Base-by-base conservation (phyloP, 2,797 vertebrate species). In the Crenichthys baileyi region DNA sequence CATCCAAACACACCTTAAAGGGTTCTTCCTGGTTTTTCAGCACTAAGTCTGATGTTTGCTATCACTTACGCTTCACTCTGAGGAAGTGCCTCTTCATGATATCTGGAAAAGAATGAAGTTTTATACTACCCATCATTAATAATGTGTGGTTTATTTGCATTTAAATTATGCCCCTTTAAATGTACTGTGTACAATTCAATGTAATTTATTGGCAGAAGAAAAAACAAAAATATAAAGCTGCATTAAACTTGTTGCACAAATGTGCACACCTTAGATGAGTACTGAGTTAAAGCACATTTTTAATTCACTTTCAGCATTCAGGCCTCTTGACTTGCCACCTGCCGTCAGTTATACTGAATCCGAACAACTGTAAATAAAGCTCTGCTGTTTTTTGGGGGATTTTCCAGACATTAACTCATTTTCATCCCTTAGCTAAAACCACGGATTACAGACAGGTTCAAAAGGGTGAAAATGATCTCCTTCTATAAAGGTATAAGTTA, bases 1-100 rank as follows among this genome's bases (percentile, higher is more conserved):
- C 86, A 90, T 91, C 86, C 83, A 91, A 89, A 87, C 90, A 85
- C 83, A 88, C 76, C 71, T 81, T 80, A 72, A 85, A 87, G 82
- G 76, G 63, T 75, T 22, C 51, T 80, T 70, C 72, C 46, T 70
- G 72, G 63, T 60, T 88, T 87, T 82, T 74, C 79, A 67, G 41
- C 51, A 29, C 50, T 1, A 5, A 58, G 76, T 72, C 51, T 26
- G 58, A 80, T 83, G 61, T 79, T 72, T 72, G n/a, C 89, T 84
- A 73, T 70, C 61, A 74, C 73, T 85, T 83, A 85, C 29, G 39
- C 73, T 76, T 84, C 71, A 70, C 55, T 36, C 11, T 61, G 56
- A 74, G 31, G 60, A 85, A 82, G 79, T 78, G 31, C 65, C 67
- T 61, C 77, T 31, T 70, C 72, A 60, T 18, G 0, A 73, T 63